Base-by-base conservation (phyloP, 2,797 vertebrate species). In the Argentina silus region DNA sequence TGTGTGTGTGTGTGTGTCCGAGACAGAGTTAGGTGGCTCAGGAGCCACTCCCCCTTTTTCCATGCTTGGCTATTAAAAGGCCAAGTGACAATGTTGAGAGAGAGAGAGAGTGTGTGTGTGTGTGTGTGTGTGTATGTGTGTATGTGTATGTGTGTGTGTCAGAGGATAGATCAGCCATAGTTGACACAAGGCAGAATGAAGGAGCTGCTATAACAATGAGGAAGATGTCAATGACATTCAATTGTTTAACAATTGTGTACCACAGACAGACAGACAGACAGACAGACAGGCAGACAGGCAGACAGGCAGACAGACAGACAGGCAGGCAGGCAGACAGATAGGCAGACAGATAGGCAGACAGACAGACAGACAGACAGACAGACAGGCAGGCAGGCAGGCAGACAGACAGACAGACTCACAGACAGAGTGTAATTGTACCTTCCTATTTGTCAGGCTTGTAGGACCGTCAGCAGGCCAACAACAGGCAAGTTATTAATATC, bases 401-500 rank as follows among this genome's bases (percentile, higher is more conserved):
- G 7, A 8, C 45, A 47, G 7, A 6, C 45, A 47, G 7, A 6
- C 50, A 51, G 50, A 36, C 2, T 2, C 2, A 62, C 68, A 36
- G 11, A 62, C 9, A 11, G 57, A 45, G 23, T 50, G n/a, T 36
- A 59, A 21, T 76, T 73, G 70, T 61, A 74, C 69, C 55, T 61
- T 75, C 69, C 55, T 78, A 83, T 82, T 83, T 47, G 66, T 72
- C 57, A 67, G 78, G 78, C 67, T 88, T 67, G 85, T 56, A 68
- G 61, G 76, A 79, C 83, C 90, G 89, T 91, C 89, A 86, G 72
- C 86, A 86, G 63, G 80, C 84, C 87, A 87, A 87, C 90, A 93
- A 84, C 88, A 84, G 87, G 86, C 86, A 63, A 80, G 88, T 89
- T 94, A 94, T 94, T 91, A 92, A 93, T 94, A 94, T 83, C 87